Evolutionary conservation across 2,797 vertebrate genomes (phyloP).

Genomic region (Mus caroli): DNA sequence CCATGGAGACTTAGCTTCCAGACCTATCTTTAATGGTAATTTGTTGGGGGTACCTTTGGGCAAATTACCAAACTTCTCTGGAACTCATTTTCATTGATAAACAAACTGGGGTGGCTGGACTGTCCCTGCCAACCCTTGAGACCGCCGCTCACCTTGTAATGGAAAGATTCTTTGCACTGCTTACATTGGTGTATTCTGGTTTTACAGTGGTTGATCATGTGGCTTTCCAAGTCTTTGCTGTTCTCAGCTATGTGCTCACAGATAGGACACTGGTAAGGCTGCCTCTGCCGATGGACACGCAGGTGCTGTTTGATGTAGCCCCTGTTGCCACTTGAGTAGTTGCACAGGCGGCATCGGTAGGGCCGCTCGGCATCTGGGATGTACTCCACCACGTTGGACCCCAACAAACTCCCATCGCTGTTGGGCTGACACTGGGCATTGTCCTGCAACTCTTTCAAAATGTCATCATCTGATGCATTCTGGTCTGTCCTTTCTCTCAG

Average conservation of each 20-base stretch:
- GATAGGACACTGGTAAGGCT: conserved; percentile 98
- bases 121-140: not conserved
- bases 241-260: conserved; percentile 96
- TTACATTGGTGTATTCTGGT: conserved; percentile 96
- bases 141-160: conserved; percentile 94
- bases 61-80: not conserved
- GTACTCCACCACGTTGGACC: conserved; percentile 93
- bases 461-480: conserved; percentile 97
- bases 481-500: conserved; percentile 97
- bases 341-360: conserved; percentile 96
- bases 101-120: not conserved
- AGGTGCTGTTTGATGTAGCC: conserved; percentile 99
- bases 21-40: not conserved
- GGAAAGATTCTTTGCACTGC: conserved; percentile 94
- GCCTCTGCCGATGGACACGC: conserved; percentile 95
- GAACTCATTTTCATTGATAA: not conserved
- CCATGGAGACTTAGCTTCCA: not conserved
- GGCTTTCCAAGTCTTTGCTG: conserved; percentile 95
- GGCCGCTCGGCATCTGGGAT: conserved; percentile 93
- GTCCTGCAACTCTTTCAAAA: conserved; percentile 96
- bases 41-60: not conserved
- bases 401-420: conserved; percentile 78
- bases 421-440: conserved; percentile 94
- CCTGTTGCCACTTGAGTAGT: conserved; percentile 97
- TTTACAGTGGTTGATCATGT: conserved; percentile 99